Base-by-base conservation (phyloP, 2,113 vertebrate genomes). In the Heterotilapia buettikoferi region DNA sequence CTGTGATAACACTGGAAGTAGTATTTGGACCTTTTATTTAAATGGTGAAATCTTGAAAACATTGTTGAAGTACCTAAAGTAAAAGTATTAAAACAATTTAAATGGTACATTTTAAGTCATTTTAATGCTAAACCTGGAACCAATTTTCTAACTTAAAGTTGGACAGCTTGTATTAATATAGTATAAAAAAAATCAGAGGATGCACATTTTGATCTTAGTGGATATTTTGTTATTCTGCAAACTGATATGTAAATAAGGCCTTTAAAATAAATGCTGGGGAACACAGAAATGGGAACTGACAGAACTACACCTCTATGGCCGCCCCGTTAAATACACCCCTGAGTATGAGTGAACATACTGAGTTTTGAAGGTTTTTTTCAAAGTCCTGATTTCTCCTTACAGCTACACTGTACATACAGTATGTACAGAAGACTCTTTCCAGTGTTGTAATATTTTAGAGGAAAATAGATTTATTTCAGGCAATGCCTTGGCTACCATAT, bases 401-500 rank as follows among this genome's bases (percentile, higher is more conserved):
- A 40, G 85, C 31, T 38, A 7, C 52, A 68, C 9, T 26, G 11
- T 26, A 50, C 43, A 21, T 33, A 63, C 18, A 21, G 24, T 36
- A 52, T 21, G 19, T 26, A 33, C 8, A 36, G 57, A 4, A 31
- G 31, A 38, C n/a, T 14, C 16, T 2, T 66, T 52, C 31, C 45
- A 78, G 40, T 40, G 19, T 59, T 82, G 68, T n/a, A 59, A 84
- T 80, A 84, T 83, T 90, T 78, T 83, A 24, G 29, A 54, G 43
- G 7, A 36, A 82, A 19, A 82, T 19, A 81, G 38, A 43, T 40
- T 76, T 31, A 85, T 81, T 87, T 50, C 12, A 88, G 71, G 87
- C 91, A 84, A 84, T 88, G 66, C 85, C 88, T 29, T 79, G 57
- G 71, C 29, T 78, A 56, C 88, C 89, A 84, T 84, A 88, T 91